Conservation (phyloP, 2,113 vertebrate genomes). For the Cervus canadensis region DNA sequence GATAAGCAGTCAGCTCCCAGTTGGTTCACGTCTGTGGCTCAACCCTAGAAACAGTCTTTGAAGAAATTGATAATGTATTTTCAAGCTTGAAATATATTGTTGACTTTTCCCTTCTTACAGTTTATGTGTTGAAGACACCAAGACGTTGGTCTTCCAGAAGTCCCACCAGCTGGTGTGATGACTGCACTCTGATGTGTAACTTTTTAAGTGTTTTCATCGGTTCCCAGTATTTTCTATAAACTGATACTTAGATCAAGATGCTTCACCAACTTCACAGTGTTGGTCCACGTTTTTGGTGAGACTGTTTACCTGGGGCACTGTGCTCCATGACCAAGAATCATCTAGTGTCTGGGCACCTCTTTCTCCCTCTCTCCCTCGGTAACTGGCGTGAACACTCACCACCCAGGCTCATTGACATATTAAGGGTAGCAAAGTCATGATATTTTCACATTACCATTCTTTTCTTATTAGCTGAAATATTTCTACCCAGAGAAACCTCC, state of each 20-base stretch:
- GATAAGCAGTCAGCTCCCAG: neutral
- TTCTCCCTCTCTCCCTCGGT: too few species aligned
- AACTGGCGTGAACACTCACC: rapidly evolving
- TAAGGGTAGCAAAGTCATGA: too few species aligned
- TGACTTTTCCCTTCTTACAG: neutral
- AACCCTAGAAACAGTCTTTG: neutral
- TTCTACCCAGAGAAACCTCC: neutral
- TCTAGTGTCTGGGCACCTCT: neutral
- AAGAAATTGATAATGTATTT: neutral
- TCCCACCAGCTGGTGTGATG: neutral
- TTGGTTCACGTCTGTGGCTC: neutral
- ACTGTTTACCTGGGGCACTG: rapidly evolving
- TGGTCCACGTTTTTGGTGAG: neutral
- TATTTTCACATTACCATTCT: neutral
- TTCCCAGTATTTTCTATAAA: neutral
- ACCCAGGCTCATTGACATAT: neutral
- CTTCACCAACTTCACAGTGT: neutral
- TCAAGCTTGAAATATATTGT: neutral
- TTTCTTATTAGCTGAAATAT: neutral
- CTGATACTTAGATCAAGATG: neutral
- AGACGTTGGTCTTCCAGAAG: neutral
- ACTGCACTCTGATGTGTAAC: neutral
- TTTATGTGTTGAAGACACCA: neutral
- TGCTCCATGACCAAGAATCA: rapidly evolving
- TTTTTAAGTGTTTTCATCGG: neutral